Percentiles rank a stretch among this genome's conserved stretches.
These are phyloP conservation scores for Agelastica alni DNA, from an alignment of 2,888 invertebrate genomes.

Conservation along the genomic window DNA sequence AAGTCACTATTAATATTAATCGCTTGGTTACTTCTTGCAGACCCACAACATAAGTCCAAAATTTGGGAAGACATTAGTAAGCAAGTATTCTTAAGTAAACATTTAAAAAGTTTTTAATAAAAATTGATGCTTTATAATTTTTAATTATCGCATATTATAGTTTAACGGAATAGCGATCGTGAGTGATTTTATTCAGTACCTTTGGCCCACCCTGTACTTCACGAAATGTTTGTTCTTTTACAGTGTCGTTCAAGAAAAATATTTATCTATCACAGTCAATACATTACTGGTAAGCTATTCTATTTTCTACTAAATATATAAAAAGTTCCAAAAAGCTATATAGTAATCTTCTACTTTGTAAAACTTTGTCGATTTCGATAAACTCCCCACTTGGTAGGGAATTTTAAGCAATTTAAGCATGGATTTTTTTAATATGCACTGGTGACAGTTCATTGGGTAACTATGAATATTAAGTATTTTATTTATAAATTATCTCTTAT, in stretches of 20 bases:
- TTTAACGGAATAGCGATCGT: no score
- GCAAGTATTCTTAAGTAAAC: no score
- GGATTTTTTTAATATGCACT: conserved; percentile 16
- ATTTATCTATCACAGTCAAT: conserved; percentile 31
- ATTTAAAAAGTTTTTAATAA: no score
- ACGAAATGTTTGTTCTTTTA: conserved; percentile 14
- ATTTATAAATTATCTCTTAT: background rate
- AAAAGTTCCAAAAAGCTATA: conserved; percentile 30
- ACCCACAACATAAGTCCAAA: no score
- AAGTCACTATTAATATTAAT: no score
- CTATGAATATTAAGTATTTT: background rate
- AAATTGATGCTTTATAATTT: no score
- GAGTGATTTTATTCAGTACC: no score
- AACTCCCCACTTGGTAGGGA: conserved; percentile 18
- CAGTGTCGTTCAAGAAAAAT: conserved; percentile 23
- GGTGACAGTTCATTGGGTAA: conserved; percentile 13
- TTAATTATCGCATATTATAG: no score
- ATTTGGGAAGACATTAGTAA: no score
- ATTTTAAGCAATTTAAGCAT: conserved; percentile 26
- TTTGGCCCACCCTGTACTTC: no score
- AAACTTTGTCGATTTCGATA: conserved; percentile 18
- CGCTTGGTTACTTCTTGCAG: no score
- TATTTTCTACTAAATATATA: conserved; percentile 20
- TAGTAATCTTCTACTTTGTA: conserved; percentile 27
- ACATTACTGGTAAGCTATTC: conserved; percentile 25